Evolutionary conservation across 2,797 vertebrate genomes (phyloP).

Genomic region (Anguilla megastoma): DNA sequence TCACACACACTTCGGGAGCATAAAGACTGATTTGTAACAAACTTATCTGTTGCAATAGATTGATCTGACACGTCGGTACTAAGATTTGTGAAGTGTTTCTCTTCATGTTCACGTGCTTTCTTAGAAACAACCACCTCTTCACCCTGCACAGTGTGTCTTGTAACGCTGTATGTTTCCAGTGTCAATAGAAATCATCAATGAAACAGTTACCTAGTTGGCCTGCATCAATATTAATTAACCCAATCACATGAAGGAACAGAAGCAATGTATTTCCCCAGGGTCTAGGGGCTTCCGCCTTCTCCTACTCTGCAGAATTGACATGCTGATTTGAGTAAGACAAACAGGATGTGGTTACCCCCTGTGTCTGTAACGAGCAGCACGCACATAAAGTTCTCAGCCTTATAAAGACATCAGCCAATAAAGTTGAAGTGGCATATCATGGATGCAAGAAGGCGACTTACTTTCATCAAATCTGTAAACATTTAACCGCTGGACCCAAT

Average conservation of each 20-base stretch:
- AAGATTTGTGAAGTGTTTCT: background rate
- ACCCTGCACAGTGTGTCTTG: background rate
- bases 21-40: background rate
- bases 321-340: constrained; percentile 25
- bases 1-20: background rate
- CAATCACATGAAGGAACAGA: background rate
- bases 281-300: constrained; percentile 19
- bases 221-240: background rate
- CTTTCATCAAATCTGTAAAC: background rate
- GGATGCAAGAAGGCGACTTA: background rate
- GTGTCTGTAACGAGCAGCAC: constrained; percentile 9
- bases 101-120: background rate
- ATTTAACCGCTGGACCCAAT: background rate
- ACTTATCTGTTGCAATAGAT: background rate
- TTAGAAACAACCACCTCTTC: background rate
- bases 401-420: background rate
- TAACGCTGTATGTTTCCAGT: background rate
- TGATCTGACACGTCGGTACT: background rate
- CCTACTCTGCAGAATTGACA: background rate
- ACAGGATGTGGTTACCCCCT: constrained; percentile 36
- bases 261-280: background rate
- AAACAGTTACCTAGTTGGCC: background rate
- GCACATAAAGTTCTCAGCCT: background rate
- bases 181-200: background rate
- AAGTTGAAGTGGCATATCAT: background rate